These are phyloP conservation scores for Abrostola triplasia DNA, from an alignment of 2,888 invertebrate species.

Conservation along the genomic window DNA sequence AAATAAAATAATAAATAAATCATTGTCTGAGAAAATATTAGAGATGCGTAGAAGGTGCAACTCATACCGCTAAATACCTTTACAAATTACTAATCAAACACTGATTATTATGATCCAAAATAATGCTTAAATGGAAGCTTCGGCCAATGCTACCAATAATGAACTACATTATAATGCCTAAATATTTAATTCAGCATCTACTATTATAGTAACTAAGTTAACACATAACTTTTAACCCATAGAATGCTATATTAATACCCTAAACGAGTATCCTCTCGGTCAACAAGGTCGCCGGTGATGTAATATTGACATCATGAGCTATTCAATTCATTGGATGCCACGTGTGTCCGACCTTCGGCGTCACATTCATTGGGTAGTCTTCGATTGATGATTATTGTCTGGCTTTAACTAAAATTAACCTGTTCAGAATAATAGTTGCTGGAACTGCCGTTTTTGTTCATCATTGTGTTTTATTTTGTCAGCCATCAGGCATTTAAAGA, in stretches of 20 bases:
- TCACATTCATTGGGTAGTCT: slow-evolving; percentile 46
- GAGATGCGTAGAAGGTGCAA: too few species aligned
- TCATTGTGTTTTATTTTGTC: background rate
- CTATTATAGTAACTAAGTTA: too few species aligned
- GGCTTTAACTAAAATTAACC: slow-evolving; percentile 9
- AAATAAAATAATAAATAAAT: too few species aligned
- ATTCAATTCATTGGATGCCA: slow-evolving; percentile 59
- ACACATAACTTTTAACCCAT: background rate
- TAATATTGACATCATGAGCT: slow-evolving; percentile 73
- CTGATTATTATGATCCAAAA: too few species aligned
- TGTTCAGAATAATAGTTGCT: background rate
- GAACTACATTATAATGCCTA: too few species aligned
- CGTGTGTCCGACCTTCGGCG: slow-evolving; percentile 59
- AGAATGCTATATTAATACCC: slow-evolving; percentile 33
- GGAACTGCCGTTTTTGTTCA: background rate
- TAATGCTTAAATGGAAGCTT: too few species aligned
- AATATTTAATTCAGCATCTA: too few species aligned
- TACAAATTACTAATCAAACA: too few species aligned
- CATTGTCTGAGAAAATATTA: too few species aligned
- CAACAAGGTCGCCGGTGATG: slow-evolving; percentile 70
- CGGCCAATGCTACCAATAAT: too few species aligned
- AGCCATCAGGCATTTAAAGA: too few species aligned
- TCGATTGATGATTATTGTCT: slow-evolving; percentile 43
- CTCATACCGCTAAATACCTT: too few species aligned
- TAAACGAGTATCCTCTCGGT: slow-evolving; percentile 56